Evolutionary conservation across 2,797 vertebrate genomes (phyloP).

Genomic region (Hypotaenidia okinawae): DNA sequence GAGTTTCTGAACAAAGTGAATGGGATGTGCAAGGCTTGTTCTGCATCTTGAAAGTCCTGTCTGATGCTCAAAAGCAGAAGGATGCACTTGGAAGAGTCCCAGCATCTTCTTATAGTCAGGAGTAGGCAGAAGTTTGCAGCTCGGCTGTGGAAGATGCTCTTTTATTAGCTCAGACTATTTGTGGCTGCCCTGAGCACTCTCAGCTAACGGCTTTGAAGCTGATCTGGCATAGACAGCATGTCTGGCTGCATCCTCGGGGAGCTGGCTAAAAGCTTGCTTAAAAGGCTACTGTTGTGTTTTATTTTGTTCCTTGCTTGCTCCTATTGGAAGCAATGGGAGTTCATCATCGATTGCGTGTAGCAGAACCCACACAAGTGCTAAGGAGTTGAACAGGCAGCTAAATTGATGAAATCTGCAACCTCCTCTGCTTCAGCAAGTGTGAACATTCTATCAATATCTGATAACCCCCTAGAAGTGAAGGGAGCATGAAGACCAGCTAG

Average conservation of each 20-base stretch:
- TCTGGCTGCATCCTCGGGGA: conserved; percentile 32
- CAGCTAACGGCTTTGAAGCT: conserved; percentile 32
- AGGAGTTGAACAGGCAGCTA: background rate
- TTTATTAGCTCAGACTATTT: conserved; percentile 33
- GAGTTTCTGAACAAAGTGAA: background rate
- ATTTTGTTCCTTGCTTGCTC: background rate
- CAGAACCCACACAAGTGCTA: background rate
- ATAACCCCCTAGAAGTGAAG: background rate
- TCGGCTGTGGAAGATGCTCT: background rate
- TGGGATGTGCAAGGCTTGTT: background rate
- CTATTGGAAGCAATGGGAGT: background rate
- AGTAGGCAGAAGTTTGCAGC: background rate
- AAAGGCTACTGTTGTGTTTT: conserved; percentile 13
- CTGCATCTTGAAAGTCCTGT: background rate
- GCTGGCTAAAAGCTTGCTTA: conserved; percentile 12
- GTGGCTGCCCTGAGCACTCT: conserved; percentile 17
- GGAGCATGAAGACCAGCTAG: background rate
- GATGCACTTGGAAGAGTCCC: background rate
- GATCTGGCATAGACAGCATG: background rate
- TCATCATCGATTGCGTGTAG: background rate
- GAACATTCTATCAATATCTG: background rate
- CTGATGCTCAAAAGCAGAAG: conserved; percentile 4
- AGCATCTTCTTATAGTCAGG: background rate
- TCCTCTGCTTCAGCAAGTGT: background rate
- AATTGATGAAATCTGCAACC: background rate